Evolutionary conservation across 2,888 invertebrate genomes (phyloP), one percentile per base, ranked within the genome.

Genomic region (Sacculina carcini): DNA sequence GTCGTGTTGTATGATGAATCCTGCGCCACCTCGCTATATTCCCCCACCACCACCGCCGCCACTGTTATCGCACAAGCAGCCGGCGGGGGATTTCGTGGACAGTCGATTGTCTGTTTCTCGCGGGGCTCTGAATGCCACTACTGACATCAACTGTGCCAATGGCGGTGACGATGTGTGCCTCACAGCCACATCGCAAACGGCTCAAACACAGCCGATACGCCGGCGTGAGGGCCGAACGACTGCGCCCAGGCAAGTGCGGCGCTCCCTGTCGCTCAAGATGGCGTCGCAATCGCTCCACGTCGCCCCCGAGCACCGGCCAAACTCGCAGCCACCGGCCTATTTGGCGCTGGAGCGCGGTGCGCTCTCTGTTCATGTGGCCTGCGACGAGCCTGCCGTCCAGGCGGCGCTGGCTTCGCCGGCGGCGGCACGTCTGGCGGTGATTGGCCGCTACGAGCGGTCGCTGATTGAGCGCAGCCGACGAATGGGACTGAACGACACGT

Each of bases 201-300:
- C 5, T 60, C 59, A n/a, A n/a, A n/a, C n/a, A n/a, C n/a, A n/a
- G n/a, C n/a, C n/a, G n/a, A n/a, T n/a, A n/a, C n/a, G n/a, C n/a
- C n/a, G n/a, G n/a, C n/a, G 9, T 51, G 59, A n/a, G 60, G 60
- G 24, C 57, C 59, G 23, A 55, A 58, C 19, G 47, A 56, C 12
- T 36, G 44, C 51, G 10, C 51, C 56, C 10, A 61, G 61, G 48
- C 63, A 63, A 5, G 58, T 57, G 36, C n/a, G 65, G 53, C 58
- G 66, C 29, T 65, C 65, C 57, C 66, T 65, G 56, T 66, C 66
- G 12, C 57, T 66, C 26, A 64, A 64, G 44, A 16, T 44, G 10
- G 16, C 44, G 28, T 26, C 19, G 44, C 16, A 16, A 10, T 21
- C 44, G 44, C 44, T 44, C 28, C 26, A 29, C 16, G 19, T 10